phyloP scores from a whole-genome alignment of 2,113 vertebrate species.

The Pedionomus torquatus region DNA sequence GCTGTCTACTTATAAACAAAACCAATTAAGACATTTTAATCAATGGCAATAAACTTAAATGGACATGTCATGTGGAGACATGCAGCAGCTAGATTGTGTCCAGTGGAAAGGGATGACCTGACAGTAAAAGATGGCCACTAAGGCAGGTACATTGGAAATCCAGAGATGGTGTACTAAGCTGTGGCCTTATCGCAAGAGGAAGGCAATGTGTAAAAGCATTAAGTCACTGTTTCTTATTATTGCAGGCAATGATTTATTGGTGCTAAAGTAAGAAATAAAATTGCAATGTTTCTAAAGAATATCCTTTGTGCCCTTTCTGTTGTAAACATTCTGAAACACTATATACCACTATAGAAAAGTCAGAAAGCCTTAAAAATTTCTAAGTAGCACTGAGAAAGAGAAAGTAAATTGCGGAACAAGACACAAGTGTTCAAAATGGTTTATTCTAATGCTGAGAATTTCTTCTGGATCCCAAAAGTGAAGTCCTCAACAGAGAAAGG shows the following conservation, averaged over 20 bases:
- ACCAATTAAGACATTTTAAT: background rate
- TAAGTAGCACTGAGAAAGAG: background rate
- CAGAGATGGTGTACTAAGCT: background rate
- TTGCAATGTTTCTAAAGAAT: background rate
- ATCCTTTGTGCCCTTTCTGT: background rate
- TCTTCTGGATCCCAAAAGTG: fast-evolving
- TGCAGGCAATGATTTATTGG: background rate
- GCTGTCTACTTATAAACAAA: background rate
- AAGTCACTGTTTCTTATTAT: background rate
- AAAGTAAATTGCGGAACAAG: background rate
- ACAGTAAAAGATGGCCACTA: background rate
- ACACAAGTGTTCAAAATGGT: background rate
- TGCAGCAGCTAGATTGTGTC: background rate
- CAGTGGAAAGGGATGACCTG: background rate
- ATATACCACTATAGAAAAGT: background rate
- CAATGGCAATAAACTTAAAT: background rate
- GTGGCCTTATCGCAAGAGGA: background rate
- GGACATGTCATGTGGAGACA: background rate
- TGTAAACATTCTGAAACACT: background rate
- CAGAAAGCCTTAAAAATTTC: background rate
- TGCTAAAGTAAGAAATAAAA: background rate
- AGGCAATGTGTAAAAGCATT: background rate
- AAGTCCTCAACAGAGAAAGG: too few relatives aligned
- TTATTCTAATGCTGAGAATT: background rate
- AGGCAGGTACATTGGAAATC: background rate